Conservation (phyloP, 2,113 vertebrate species). For the Pan paniscus region DNA sequence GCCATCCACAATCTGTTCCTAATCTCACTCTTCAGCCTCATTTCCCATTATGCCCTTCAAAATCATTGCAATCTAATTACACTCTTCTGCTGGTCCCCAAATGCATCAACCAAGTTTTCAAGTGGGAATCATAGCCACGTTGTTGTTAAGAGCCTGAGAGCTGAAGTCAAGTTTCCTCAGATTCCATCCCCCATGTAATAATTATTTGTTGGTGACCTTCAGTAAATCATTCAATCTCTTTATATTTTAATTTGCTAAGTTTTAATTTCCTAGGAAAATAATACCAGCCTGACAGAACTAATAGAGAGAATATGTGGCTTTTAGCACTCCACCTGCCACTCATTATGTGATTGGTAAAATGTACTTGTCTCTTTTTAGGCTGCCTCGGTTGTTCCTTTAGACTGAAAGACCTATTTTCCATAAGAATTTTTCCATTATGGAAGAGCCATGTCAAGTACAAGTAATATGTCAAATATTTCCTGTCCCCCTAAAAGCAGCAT, state of each 20-base stretch:
- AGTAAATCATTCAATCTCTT: not conserved
- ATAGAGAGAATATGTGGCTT: not conserved
- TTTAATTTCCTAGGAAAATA: not conserved
- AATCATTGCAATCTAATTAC: slow-evolving; percentile 65
- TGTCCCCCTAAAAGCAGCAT: not conserved
- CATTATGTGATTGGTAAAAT: not conserved
- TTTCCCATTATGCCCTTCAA: slow-evolving; percentile 77
- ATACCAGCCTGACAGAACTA: not conserved
- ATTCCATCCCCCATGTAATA: not conserved
- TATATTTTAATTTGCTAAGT: not conserved
- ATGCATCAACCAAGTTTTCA: slow-evolving; percentile 31
- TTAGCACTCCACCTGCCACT: not conserved
- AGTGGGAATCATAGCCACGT: slow-evolving; percentile 41
- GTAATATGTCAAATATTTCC: not conserved
- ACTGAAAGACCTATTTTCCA: not conserved
- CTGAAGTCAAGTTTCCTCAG: not conserved
- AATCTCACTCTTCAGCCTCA: slow-evolving; percentile 77
- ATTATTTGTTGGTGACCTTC: not conserved
- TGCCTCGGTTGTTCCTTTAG: not conserved
- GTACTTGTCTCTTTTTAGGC: not conserved
- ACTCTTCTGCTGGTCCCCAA: slow-evolving; percentile 44
- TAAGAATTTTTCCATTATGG: not conserved
- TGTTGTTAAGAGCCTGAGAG: not conserved
- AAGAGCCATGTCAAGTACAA: not conserved
- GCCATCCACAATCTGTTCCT: slow-evolving; percentile 71